Evolutionary conservation across 2,888 invertebrate species (phyloP), one percentile per base, ranked within the genome.

Genomic region (Pseudeuparius sepicola): DNA sequence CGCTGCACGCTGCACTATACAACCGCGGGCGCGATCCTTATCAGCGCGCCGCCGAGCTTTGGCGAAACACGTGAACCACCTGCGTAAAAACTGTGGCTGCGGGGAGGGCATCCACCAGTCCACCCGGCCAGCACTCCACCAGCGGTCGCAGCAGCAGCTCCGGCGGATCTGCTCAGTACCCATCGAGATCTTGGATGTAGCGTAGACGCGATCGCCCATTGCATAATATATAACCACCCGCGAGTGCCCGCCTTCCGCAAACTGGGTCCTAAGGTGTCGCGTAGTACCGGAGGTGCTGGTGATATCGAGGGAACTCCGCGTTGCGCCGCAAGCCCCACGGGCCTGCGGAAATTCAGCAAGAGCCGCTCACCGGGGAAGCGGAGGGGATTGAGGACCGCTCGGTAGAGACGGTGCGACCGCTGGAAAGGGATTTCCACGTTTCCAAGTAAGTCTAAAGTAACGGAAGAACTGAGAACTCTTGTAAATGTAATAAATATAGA

Each of bases 1-100:
- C n/a, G n/a, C n/a, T n/a, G n/a, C n/a, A n/a, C n/a, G n/a, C n/a
- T n/a, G n/a, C n/a, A n/a, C n/a, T n/a, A n/a, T n/a, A n/a, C n/a
- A n/a, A n/a, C n/a, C n/a, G n/a, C n/a, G n/a, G n/a, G n/a, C n/a
- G n/a, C n/a, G n/a, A n/a, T n/a, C n/a, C n/a, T n/a, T n/a, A n/a
- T n/a, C n/a, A n/a, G n/a, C n/a, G n/a, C n/a, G n/a, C n/a, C n/a
- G n/a, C n/a, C n/a, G n/a, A n/a, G n/a, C n/a, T 34, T 15, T 18
- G 31, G n/a, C n/a, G n/a, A 47, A 44, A 45, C 53, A 53, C 53
- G 53, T 53, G 53, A 52, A 52, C 47, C 44, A 46, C 46, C 51
- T 46, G 45, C 40, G 47, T 52, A 53, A 53, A 53, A 53, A 51
- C 50, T 44, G 47, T n/a, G n/a, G 42, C 41, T 46, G 47, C 46